Conservation (phyloP, 2,888 invertebrate genomes). For the Cerceris ruficornis region DNA sequence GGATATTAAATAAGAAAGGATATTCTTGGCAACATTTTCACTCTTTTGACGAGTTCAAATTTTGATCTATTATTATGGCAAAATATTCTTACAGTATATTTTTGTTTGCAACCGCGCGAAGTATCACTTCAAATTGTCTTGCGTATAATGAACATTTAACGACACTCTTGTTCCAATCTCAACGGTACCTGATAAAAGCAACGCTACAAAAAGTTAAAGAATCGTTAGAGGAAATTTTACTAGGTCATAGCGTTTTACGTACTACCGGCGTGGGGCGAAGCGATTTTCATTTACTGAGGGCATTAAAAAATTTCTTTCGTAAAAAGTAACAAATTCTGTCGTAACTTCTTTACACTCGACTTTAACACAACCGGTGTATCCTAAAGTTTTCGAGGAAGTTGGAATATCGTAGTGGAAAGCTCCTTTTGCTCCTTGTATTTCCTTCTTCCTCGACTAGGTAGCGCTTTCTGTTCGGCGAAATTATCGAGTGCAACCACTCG, state of each 20-base stretch:
- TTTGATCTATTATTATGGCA: too few relatives aligned
- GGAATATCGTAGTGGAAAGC: not conserved
- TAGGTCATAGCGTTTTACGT: not conserved
- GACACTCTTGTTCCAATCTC: not conserved
- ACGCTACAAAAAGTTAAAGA: not conserved
- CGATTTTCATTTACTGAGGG: not conserved
- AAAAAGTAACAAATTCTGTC: not conserved
- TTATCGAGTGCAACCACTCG: not conserved
- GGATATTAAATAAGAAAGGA: too few relatives aligned
- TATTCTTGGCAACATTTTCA: too few relatives aligned
- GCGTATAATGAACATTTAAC: not conserved
- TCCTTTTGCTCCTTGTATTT: not conserved
- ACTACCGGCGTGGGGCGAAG: not conserved
- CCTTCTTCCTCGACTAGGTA: not conserved
- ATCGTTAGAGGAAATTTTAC: not conserved
- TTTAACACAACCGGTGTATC: not conserved
- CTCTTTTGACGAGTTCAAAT: too few relatives aligned
- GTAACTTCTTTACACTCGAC: not conserved
- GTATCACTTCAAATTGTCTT: too few relatives aligned
- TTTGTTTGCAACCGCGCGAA: too few relatives aligned
- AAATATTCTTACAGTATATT: too few relatives aligned
- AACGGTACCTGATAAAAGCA: not conserved
- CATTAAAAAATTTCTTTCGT: not conserved
- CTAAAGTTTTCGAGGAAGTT: not conserved
- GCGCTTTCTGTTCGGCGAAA: not conserved